Evolutionary conservation across 2,888 invertebrate genomes (phyloP).

Genomic region (Drosophila diplacantha): DNA sequence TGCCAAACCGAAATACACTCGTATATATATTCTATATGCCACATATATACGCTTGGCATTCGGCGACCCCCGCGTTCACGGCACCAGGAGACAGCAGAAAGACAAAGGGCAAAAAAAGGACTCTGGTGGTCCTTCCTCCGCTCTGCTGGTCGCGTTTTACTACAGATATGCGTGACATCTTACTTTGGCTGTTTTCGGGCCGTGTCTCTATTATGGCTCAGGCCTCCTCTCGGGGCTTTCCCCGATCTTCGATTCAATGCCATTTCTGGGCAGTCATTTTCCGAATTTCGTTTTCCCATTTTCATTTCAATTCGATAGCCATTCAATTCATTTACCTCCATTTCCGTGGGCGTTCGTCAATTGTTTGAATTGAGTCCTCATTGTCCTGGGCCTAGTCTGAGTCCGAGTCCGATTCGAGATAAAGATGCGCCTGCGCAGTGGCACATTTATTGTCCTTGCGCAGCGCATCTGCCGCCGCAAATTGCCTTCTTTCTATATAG

Average conservation of each 20-base stretch:
- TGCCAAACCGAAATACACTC: constrained; percentile 72
- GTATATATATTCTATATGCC: constrained; percentile 16
- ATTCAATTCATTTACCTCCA: constrained; percentile 35
- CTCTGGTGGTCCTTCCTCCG: constrained; percentile 28
- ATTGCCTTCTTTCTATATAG: constrained; percentile 51
- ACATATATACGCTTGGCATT: constrained; percentile 8
- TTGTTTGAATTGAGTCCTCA: constrained; percentile 54
- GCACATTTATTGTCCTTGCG: constrained; percentile 22
- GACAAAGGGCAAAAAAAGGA: constrained; percentile 39
- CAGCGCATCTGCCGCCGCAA: constrained; percentile 55
- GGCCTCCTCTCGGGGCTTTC: constrained; percentile 17
- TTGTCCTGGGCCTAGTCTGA: constrained; percentile 38
- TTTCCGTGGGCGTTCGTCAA: constrained; percentile 57
- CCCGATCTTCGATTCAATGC: constrained; percentile 15
- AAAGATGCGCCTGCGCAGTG: constrained; percentile 31
- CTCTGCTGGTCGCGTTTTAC: constrained; percentile 56
- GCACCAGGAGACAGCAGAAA: constrained; percentile 7
- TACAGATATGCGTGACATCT: constrained; percentile 63
- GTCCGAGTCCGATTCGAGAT: constrained; percentile 52
- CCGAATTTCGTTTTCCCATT: constrained; percentile 1
- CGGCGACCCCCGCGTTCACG: constrained; percentile 41
- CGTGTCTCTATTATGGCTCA: constrained; percentile 54
- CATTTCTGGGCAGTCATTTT: constrained; percentile 18
- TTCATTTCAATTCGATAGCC: constrained; percentile 26
- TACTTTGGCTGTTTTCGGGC: constrained; percentile 17